Evolutionary conservation across 2,888 invertebrate genomes (phyloP).

Genomic region (Argyra leucocephala): DNA sequence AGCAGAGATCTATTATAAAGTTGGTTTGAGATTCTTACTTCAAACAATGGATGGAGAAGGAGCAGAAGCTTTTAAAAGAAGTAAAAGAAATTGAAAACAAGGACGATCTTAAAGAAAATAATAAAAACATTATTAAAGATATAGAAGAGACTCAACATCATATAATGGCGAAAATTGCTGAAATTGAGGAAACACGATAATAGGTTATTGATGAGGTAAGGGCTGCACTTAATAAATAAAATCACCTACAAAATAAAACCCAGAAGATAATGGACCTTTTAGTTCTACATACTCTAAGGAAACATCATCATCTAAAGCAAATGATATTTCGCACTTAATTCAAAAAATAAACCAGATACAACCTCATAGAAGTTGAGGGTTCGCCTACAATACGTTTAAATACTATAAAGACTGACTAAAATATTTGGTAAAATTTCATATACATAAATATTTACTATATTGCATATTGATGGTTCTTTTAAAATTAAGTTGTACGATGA

Average conservation of each 20-base stretch:
- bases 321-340: constrained; percentile 74
- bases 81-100: constrained; percentile 52
- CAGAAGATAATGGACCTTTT: constrained; percentile 24
- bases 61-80: constrained; percentile 61
- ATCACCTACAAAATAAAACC: constrained; percentile 26
- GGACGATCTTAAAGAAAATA: constrained; percentile 52
- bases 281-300: constrained; percentile 21
- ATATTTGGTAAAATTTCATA: no score
- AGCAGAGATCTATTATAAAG: constrained; percentile 82
- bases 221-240: constrained; percentile 35
- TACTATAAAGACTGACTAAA: not conserved
- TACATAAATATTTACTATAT: no score
- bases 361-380: constrained; percentile 34
- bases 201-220: constrained; percentile 47
- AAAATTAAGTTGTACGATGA: no score
- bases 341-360: constrained; percentile 59
- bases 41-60: constrained; percentile 54
- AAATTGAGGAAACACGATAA: constrained; percentile 71
- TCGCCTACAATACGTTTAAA: constrained; percentile 51
- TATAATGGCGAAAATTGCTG: constrained; percentile 77
- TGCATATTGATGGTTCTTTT: no score
- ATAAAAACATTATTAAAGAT: constrained; percentile 55
- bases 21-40: constrained; percentile 75
- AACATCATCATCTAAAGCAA: constrained; percentile 45
- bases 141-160: constrained; percentile 75